These are phyloP conservation scores for Tholera decimalis DNA, from an alignment of 2,888 invertebrate genomes.

Conservation along the genomic window DNA sequence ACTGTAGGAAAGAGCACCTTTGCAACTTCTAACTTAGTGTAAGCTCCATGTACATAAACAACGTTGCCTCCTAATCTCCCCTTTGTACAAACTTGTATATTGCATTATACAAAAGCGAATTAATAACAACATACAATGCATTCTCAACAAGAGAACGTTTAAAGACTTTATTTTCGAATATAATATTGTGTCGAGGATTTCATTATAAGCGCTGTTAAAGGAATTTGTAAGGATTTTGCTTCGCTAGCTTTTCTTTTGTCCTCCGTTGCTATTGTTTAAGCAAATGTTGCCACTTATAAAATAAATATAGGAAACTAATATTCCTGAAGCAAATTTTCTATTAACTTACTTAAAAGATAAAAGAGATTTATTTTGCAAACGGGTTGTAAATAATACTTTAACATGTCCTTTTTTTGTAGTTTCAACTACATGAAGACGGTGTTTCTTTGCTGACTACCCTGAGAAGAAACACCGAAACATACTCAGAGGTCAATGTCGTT, in stretches of 20 bases:
- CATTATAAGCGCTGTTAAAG: constrained; percentile 56
- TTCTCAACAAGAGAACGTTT: constrained; percentile 24
- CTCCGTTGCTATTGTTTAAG: constrained; percentile 43
- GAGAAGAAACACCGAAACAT: too few relatives aligned
- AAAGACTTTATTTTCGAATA: constrained; percentile 41
- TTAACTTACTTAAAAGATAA: too few relatives aligned
- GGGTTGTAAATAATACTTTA: too few relatives aligned
- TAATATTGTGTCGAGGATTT: constrained; percentile 52
- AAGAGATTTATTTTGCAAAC: too few relatives aligned
- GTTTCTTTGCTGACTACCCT: too few relatives aligned
- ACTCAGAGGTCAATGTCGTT: too few relatives aligned
- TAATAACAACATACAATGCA: constrained; percentile 29
- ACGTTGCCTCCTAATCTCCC: constrained; percentile 12
- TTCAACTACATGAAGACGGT: too few relatives aligned
- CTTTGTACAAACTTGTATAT: constrained; percentile 32
- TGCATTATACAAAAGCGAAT: constrained; percentile 26
- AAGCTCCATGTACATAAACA: not conserved
- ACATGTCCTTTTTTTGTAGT: too few relatives aligned
- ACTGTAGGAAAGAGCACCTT: not conserved
- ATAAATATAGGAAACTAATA: constrained; percentile 47
- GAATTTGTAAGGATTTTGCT: constrained; percentile 55
- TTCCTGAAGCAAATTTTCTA: constrained; percentile 13
- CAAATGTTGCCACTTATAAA: constrained; percentile 42
- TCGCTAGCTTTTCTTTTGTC: constrained; percentile 43
- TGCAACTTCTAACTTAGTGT: not conserved